phyloP scores from a whole-genome alignment of 2,888 invertebrate genomes.

The Drosophila percnosoma region DNA sequence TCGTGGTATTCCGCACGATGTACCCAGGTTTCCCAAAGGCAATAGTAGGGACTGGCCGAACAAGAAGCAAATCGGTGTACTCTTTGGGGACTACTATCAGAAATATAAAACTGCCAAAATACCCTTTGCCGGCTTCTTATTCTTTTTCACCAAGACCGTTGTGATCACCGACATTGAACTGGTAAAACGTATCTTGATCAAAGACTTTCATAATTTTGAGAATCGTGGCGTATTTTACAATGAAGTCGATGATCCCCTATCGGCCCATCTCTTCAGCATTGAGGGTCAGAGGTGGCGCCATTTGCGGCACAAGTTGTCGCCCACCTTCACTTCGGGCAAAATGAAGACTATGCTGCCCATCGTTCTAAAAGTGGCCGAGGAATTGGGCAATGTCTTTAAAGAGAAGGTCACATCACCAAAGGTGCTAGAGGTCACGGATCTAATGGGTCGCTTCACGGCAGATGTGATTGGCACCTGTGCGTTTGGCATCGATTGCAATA shows the following conservation, averaged over 20 bases:
- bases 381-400: slow-evolving; percentile 77
- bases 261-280: slow-evolving; percentile 81
- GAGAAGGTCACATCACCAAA: slow-evolving; percentile 38
- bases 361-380: slow-evolving; percentile 67
- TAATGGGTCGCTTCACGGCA: slow-evolving; percentile 85
- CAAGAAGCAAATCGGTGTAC: slow-evolving; percentile 39
- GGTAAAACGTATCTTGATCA: slow-evolving; percentile 72
- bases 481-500: slow-evolving; percentile 85
- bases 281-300: slow-evolving; percentile 83
- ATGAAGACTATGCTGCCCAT: slow-evolving; percentile 81
- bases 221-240: slow-evolving; percentile 78
- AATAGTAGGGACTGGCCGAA: slow-evolving; percentile 63
- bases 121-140: slow-evolving; percentile 76
- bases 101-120: slow-evolving; percentile 48
- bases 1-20: slow-evolving; percentile 69
- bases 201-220: slow-evolving; percentile 79
- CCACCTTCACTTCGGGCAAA: slow-evolving; percentile 82
- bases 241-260: slow-evolving; percentile 82
- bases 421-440: slow-evolving; percentile 77
- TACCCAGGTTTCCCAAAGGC: slow-evolving; percentile 60
- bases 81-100: slow-evolving; percentile 60
- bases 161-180: slow-evolving; percentile 74
- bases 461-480: slow-evolving; percentile 86
- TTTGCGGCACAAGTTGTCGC: slow-evolving; percentile 80
- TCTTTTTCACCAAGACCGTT: slow-evolving; percentile 59